These are phyloP conservation scores for Tromatobia lineatoria DNA, from an alignment of 2,888 invertebrate species.

Conservation along the genomic window DNA sequence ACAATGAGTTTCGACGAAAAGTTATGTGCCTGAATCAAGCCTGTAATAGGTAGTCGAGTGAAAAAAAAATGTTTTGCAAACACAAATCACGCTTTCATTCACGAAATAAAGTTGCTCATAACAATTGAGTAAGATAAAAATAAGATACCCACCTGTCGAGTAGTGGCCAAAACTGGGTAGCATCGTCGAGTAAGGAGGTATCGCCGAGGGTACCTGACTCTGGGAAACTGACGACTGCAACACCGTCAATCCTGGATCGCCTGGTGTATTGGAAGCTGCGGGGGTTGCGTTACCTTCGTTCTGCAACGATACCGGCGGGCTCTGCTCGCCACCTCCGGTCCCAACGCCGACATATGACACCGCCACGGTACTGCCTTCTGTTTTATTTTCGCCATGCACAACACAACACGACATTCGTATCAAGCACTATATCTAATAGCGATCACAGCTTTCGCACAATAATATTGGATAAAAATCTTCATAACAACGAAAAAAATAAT, in stretches of 20 bases:
- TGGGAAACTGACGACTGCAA: slow-evolving; percentile 88
- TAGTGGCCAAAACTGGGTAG: slow-evolving; percentile 90
- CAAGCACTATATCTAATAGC: slow-evolving; percentile 81
- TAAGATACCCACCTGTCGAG: slow-evolving; percentile 88
- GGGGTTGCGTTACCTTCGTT: slow-evolving; percentile 84
- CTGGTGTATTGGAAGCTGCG: slow-evolving; percentile 83
- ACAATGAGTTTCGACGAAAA: too few species aligned
- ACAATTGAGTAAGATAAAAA: too few species aligned
- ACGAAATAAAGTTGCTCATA: not conserved
- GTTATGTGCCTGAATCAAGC: too few species aligned
- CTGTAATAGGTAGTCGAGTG: too few species aligned
- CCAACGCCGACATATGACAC: slow-evolving; percentile 84
- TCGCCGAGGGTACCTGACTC: slow-evolving; percentile 84
- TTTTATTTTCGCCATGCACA: slow-evolving; percentile 79
- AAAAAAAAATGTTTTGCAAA: not conserved
- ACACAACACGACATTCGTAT: slow-evolving; percentile 84
- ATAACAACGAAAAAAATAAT: slow-evolving; percentile 19
- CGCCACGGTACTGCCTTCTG: slow-evolving; percentile 84
- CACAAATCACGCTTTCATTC: slow-evolving; percentile 8
- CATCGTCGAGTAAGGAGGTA: slow-evolving; percentile 88
- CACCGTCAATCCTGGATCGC: slow-evolving; percentile 86
- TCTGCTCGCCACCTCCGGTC: slow-evolving; percentile 84
- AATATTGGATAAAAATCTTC: slow-evolving; percentile 15
- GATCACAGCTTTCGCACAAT: slow-evolving; percentile 38
- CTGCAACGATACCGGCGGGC: slow-evolving; percentile 84